Percentiles rank a stretch among this genome's conserved stretches.
Conservation (phyloP, 1,140 invertebrate genomes). For the Ceratitis capitata region DNA sequence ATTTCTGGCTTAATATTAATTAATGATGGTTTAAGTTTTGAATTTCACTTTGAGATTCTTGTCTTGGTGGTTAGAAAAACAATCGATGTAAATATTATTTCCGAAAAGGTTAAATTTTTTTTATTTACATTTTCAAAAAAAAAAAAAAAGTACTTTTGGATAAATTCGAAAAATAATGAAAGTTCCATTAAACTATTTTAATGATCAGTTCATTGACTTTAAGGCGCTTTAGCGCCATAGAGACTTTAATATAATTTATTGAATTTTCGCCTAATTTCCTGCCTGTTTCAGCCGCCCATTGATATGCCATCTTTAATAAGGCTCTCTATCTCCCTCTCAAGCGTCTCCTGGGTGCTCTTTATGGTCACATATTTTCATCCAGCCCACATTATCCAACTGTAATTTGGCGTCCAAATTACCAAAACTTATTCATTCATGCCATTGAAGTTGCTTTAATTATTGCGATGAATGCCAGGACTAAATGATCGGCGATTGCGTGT, state of each 20-base stretch:
- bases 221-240: neutral
- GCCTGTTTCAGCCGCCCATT: neutral
- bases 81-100: too few relatives aligned
- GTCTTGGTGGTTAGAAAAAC: too few relatives aligned
- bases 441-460: neutral
- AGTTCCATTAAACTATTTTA: too few relatives aligned
- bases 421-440: neutral
- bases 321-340: neutral
- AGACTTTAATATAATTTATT: neutral
- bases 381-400: neutral
- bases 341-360: neutral
- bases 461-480: neutral
- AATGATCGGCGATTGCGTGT: conserved; percentile 4
- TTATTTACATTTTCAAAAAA: too few relatives aligned
- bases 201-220: neutral
- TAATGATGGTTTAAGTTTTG: neutral
- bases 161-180: too few relatives aligned
- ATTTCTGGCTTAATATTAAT: neutral
- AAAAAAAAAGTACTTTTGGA: too few relatives aligned
- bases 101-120: too few relatives aligned
- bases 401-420: neutral
- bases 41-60: too few relatives aligned
- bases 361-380: neutral
- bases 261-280: neutral
- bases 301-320: too few relatives aligned